These are phyloP conservation scores for Rhea pennata DNA, from an alignment of 2,113 vertebrate genomes.

Conservation along the genomic window DNA sequence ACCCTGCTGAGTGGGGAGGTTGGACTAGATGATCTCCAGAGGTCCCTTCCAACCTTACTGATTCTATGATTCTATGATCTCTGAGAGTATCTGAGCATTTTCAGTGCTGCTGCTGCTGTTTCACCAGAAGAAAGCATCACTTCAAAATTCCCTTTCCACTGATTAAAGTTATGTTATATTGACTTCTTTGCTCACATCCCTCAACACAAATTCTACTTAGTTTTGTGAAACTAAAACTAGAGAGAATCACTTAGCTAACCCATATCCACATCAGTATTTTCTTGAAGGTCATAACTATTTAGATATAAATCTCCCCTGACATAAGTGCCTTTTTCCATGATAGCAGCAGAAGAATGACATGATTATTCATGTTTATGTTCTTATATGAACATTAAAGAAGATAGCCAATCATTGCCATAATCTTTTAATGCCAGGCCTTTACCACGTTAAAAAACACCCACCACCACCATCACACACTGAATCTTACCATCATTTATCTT, in stretches of 20 bases:
- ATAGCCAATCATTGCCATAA: background rate
- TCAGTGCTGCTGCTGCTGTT: background rate
- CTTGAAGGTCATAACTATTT: background rate
- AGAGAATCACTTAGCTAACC: background rate
- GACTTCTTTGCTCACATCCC: no score
- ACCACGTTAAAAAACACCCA: background rate
- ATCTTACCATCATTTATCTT: background rate
- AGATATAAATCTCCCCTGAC: no score
- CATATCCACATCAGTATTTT: accelerated
- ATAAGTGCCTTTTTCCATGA: no score
- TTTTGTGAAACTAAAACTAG: background rate
- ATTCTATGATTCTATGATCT: no score
- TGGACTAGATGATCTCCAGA: no score
- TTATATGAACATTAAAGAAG: background rate
- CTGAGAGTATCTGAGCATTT: background rate
- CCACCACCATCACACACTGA: no score
- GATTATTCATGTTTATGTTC: background rate
- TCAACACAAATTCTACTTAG: no score
- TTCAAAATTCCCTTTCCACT: no score
- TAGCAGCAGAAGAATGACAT: background rate
- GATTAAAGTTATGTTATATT: no score
- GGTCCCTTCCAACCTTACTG: no score
- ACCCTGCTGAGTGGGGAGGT: no score
- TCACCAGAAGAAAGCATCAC: no score
- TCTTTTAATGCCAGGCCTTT: background rate